A percentile compares a stretch with the other conserved stretches of the same genome.
These are phyloP conservation scores for Synanthedon vespiformis DNA, from an alignment of 2,888 invertebrate genomes.

Conservation along the genomic window DNA sequence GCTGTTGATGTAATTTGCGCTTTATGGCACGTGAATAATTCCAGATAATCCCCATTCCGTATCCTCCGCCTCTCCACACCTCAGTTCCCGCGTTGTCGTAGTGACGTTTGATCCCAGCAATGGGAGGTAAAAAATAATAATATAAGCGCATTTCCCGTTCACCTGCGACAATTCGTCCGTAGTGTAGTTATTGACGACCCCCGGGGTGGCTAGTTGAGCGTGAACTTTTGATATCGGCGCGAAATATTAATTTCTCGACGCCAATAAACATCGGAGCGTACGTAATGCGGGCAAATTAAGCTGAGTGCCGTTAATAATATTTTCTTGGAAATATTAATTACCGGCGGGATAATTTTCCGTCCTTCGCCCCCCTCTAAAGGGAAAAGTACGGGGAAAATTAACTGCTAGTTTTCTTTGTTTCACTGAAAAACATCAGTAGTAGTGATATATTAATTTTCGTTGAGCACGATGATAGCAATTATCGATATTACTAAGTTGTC, in stretches of 20 bases:
- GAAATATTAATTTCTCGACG: conserved; percentile 68
- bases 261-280: conserved; percentile 58
- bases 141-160: conserved; percentile 59
- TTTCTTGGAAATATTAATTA: conserved; percentile 57
- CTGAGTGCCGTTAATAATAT: conserved; percentile 60
- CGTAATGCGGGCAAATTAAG: conserved; percentile 65
- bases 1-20: conserved; percentile 55
- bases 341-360: conserved; percentile 8
- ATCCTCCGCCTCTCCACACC: conserved; percentile 8
- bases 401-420: background rate
- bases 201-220: conserved; percentile 64
- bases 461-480: conserved; percentile 41
- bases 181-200: conserved; percentile 52
- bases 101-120: conserved; percentile 53
- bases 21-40: conserved; percentile 67
- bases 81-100: conserved; percentile 19
- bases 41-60: conserved; percentile 40
- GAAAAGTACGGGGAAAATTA: background rate
- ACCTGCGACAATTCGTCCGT: conserved; percentile 58
- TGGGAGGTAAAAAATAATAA: conserved; percentile 52
- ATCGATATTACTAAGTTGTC: conserved; percentile 53
- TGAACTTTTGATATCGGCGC: conserved; percentile 66
- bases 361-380: background rate
- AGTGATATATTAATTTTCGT: background rate
- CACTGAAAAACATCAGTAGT: background rate